Conservation (phyloP, 37 sponge, comb jelly and placozoan genomes). For the Bolinopsis microptera region DNA sequence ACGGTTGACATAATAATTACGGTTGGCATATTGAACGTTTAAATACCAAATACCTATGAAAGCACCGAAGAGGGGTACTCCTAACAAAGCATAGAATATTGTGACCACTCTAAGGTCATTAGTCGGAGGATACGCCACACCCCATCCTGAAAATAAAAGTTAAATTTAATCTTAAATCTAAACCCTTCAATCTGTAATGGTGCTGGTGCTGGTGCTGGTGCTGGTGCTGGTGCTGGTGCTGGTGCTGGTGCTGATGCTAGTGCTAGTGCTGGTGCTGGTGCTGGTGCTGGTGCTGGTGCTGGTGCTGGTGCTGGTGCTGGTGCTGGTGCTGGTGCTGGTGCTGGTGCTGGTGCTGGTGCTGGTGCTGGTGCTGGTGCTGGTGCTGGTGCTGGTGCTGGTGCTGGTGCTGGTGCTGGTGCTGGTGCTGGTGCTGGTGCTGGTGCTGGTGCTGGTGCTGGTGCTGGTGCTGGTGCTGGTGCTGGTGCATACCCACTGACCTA, state of each 20-base stretch:
- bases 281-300: neutral
- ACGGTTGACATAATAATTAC: too few species aligned
- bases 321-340: neutral
- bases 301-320: neutral
- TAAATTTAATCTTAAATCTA: too few species aligned
- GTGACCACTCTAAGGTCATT: neutral
- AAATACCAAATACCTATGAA: slow-evolving; percentile 14
- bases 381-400: neutral
- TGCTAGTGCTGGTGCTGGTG: neutral
- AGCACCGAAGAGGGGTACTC: neutral
- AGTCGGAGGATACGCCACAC: neutral
- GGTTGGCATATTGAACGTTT: too few species aligned
- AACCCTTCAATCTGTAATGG: too few species aligned
- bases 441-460: neutral
- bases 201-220: too few species aligned
- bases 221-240: neutral
- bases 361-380: neutral
- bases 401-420: neutral
- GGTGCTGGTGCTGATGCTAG: neutral
- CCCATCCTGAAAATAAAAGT: neutral
- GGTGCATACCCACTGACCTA: too few species aligned
- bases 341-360: neutral
- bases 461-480: neutral
- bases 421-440: neutral
- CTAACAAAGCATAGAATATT: neutral